Conservation (phyloP, 2,888 invertebrate species). For the Crossocerus cetratus region DNA sequence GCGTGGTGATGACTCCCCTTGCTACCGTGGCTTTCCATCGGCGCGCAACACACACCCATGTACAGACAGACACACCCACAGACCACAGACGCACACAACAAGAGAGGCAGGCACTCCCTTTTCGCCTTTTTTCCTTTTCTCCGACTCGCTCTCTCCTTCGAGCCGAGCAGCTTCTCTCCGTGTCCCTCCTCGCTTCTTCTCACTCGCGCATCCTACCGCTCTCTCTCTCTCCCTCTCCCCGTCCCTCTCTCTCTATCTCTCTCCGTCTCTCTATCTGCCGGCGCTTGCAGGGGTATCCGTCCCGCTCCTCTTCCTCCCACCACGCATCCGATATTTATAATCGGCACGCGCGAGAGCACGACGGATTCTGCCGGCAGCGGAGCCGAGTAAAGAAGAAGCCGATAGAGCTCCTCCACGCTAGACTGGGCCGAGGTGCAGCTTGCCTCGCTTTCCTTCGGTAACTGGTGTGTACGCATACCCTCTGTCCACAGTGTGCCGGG, state of each 20-base stretch:
- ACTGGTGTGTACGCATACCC: background rate
- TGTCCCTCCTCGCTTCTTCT: no score
- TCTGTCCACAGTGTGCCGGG: no score
- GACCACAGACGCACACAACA: no score
- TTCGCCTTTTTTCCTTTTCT: background rate
- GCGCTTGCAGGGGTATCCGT: background rate
- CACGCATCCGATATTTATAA: slow-evolving; percentile 34
- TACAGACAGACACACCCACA: background rate
- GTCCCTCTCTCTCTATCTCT: slow-evolving; percentile 1
- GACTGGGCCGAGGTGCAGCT: no score
- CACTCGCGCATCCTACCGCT: background rate
- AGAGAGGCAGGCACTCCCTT: background rate
- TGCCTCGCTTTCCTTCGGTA: background rate
- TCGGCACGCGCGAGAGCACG: background rate
- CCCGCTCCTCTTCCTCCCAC: slow-evolving; percentile 2
- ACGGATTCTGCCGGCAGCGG: background rate
- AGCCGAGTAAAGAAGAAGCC: background rate
- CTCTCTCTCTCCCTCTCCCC: background rate
- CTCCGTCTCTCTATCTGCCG: background rate
- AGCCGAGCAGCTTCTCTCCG: no score
- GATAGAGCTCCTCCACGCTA: no score
- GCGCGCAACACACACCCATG: background rate
- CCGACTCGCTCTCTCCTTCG: slow-evolving; percentile 1
- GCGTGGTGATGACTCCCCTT: slow-evolving; percentile 2
- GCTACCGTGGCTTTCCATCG: slow-evolving; percentile 1